phyloP scores from a whole-genome alignment of 2,797 vertebrate genomes.

The Tapera naevia region DNA sequence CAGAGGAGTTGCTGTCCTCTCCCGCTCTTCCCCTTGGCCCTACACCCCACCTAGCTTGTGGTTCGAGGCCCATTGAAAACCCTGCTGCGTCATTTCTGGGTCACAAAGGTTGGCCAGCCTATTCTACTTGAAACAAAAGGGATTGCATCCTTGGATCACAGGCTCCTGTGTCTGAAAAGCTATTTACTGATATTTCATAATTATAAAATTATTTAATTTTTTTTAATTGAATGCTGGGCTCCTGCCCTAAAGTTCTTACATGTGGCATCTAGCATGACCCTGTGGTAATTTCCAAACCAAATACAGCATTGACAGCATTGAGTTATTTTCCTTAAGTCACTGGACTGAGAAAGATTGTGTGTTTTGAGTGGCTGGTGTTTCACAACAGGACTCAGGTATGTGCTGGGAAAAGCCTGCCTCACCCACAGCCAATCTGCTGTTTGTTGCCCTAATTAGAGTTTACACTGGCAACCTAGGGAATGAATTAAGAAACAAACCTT shows the following conservation, averaged over 20 bases:
- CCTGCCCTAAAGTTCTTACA: background rate
- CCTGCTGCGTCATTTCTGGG: background rate
- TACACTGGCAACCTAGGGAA: conserved; percentile 31
- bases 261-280: background rate
- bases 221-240: background rate
- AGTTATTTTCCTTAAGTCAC: background rate
- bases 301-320: background rate
- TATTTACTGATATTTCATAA: background rate
- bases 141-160: background rate
- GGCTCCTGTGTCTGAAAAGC: background rate
- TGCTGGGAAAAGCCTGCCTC: conserved; percentile 20
- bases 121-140: conserved; percentile 36
- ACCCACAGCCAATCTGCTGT: background rate
- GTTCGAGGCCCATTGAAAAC: background rate
- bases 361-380: background rate
- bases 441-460: conserved; percentile 28
- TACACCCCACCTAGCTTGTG: background rate
- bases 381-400: conserved; percentile 32
- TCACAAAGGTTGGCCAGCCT: background rate
- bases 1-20: background rate
- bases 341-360: background rate
- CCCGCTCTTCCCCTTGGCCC: background rate
- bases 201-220: background rate
- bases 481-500: conserved; percentile 36
- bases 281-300: conserved; percentile 2